Percentiles rank a stretch among this genome's conserved stretches.
Conservation (phyloP, 2,888 invertebrate species). For the Merodon equestris region DNA sequence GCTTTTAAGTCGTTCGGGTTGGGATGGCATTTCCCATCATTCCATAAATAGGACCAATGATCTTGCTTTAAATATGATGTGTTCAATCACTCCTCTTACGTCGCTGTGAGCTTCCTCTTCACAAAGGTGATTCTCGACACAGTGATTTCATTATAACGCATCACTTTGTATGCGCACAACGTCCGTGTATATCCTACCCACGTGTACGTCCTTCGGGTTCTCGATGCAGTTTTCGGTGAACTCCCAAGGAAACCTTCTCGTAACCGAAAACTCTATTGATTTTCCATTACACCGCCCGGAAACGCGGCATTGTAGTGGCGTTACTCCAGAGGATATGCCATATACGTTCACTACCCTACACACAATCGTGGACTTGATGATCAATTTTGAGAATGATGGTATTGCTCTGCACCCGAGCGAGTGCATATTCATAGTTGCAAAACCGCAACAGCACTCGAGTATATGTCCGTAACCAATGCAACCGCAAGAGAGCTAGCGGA, state of each 20-base stretch:
- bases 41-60: too few species aligned
- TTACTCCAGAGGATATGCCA: not conserved
- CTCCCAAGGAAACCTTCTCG: conserved; percentile 16
- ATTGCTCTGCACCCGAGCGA: not conserved
- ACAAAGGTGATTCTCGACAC: too few species aligned
- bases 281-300: conserved; percentile 15
- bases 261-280: conserved; percentile 26
- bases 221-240: conserved; percentile 12
- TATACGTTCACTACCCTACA: conserved; percentile 2
- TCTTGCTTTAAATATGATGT: too few species aligned
- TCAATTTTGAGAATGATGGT: not conserved
- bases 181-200: not conserved
- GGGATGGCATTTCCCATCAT: too few species aligned
- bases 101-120: too few species aligned
- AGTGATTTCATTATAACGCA: too few species aligned
- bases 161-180: not conserved
- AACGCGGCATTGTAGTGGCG: not conserved
- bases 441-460: conserved; percentile 1
- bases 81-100: too few species aligned
- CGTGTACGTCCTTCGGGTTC: not conserved
- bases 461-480: conserved; percentile 4
- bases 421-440: not conserved
- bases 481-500: conserved; percentile 8
- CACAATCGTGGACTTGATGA: not conserved
- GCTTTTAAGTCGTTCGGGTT: too few species aligned